A percentile compares a stretch with the other conserved stretches of the same genome.
These are phyloP conservation scores for Prunella himalayana DNA, from an alignment of 2,113 vertebrate species.

Conservation along the genomic window DNA sequence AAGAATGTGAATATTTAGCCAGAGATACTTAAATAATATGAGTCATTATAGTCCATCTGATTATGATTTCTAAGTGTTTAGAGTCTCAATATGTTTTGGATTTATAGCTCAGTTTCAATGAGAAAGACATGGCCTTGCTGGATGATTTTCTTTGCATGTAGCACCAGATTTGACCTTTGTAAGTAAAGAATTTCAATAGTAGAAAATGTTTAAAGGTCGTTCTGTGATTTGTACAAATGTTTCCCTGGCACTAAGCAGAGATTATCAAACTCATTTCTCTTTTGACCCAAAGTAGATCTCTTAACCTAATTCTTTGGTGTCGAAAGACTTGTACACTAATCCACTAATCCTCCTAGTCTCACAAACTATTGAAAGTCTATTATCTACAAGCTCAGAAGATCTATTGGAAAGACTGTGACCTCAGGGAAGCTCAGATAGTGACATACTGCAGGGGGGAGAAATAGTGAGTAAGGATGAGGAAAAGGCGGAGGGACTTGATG, in stretches of 20 bases:
- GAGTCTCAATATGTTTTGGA: not conserved
- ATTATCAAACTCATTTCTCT: conserved; percentile 44
- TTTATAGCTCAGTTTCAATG: not conserved
- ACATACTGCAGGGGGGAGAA: not conserved
- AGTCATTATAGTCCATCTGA: not conserved
- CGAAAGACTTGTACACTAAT: not conserved
- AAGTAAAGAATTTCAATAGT: not conserved
- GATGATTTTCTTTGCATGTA: not conserved
- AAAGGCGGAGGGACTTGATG: not conserved
- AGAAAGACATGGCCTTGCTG: not conserved
- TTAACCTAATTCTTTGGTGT: not conserved
- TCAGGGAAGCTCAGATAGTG: not conserved
- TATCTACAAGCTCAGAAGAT: not conserved
- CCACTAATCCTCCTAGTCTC: conserved; percentile 24
- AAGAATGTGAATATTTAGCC: not conserved
- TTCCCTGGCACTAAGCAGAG: not conserved
- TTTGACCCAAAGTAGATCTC: not conserved
- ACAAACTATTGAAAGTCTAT: conserved; percentile 16
- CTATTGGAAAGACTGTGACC: not conserved
- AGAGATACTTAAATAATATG: not conserved
- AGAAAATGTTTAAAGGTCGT: not conserved
- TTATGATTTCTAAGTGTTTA: not conserved
- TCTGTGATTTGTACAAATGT: conserved; percentile 3
- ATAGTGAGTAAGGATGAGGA: not conserved
- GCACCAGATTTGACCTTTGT: not conserved